These are phyloP conservation scores for Leucophenga maculata DNA, from an alignment of 2,888 invertebrate species.

Conservation along the genomic window DNA sequence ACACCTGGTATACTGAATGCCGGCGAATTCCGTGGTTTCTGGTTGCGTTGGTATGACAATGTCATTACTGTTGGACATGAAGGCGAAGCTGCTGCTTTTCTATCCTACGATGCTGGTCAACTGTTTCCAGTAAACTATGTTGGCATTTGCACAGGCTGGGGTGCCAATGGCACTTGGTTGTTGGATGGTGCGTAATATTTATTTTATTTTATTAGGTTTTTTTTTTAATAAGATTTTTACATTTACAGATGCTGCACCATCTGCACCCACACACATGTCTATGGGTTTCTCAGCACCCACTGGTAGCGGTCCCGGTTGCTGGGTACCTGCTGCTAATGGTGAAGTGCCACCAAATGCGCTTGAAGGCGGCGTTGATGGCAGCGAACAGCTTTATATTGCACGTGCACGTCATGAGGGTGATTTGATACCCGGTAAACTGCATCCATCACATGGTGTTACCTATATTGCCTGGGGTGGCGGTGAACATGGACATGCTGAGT, in stretches of 20 bases:
- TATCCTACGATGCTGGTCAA: conserved; percentile 81
- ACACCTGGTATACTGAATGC: conserved; percentile 82
- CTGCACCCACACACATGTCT: conserved; percentile 39
- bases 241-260: conserved; percentile 55
- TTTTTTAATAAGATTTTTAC: neutral
- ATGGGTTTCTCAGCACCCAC: conserved; percentile 61
- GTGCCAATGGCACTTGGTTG: conserved; percentile 85
- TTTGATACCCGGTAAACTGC: conserved; percentile 83
- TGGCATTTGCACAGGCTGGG: conserved; percentile 91
- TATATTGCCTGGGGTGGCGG: conserved; percentile 86
- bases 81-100: conserved; percentile 80
- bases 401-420: conserved; percentile 81
- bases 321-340: conserved; percentile 77
- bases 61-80: conserved; percentile 82
- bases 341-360: conserved; percentile 82
- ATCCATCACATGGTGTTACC: conserved; percentile 79
- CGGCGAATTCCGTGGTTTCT: conserved; percentile 86
- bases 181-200: conserved; percentile 78
- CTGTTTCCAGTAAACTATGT: conserved; percentile 82
- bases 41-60: conserved; percentile 85
- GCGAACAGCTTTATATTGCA: conserved; percentile 77
- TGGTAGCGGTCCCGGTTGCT: conserved; percentile 71
- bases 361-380: conserved; percentile 77
- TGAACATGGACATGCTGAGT: conserved; percentile 79
- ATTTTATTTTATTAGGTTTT: neutral